phyloP scores from a whole-genome alignment of 2,113 vertebrate species.

The Dendropsophus ebraccatus region DNA sequence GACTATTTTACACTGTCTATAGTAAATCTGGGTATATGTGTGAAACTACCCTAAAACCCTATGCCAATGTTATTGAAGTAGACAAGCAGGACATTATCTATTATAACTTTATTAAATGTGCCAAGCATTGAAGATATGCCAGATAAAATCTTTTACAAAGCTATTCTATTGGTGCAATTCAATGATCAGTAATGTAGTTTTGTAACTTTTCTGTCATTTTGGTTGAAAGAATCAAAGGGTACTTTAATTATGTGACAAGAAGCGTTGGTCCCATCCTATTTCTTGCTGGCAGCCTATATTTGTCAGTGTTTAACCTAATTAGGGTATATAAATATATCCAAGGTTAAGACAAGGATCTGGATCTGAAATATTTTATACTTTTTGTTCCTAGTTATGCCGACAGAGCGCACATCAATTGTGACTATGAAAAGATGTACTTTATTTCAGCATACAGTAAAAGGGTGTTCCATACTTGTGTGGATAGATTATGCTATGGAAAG shows the following conservation, averaged over 20 bases:
- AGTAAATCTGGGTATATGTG: too few species aligned
- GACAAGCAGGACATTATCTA: too few species aligned
- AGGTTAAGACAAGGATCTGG: background rate
- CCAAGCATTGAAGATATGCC: background rate
- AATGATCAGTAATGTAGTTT: background rate
- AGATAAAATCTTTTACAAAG: background rate
- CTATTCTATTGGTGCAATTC: background rate
- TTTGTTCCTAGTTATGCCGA: background rate
- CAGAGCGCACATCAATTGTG: background rate
- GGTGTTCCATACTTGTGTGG: background rate
- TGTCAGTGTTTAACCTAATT: slow-evolving; percentile 24
- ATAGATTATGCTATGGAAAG: background rate
- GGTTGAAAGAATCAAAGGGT: background rate
- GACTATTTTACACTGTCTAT: too few species aligned
- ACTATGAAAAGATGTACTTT: background rate
- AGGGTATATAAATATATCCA: slow-evolving; percentile 30
- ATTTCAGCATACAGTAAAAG: background rate
- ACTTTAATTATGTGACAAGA: background rate
- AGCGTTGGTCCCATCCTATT: background rate
- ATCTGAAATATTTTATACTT: background rate
- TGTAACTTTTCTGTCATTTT: background rate
- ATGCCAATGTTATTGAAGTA: too few species aligned
- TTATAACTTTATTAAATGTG: too few species aligned
- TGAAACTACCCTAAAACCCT: too few species aligned
- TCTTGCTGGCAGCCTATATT: background rate